phyloP scores from a whole-genome alignment of 2,797 vertebrate genomes.

The Enteromius afrohamiltoni region DNA sequence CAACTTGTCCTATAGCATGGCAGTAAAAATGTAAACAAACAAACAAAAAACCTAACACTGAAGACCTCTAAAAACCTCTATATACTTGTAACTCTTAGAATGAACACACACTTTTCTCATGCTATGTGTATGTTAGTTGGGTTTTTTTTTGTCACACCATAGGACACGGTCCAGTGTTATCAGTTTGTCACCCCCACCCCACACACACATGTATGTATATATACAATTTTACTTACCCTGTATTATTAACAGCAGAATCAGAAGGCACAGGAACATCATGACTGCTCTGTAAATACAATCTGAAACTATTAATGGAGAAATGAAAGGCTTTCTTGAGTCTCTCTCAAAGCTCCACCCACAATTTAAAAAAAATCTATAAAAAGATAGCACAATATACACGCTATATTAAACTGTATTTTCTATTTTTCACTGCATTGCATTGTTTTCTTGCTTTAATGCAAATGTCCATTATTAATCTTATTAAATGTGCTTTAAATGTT shows the following conservation, averaged over 20 bases:
- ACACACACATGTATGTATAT: neutral
- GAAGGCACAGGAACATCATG: conserved; percentile 11
- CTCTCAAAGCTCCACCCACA: conserved; percentile 8
- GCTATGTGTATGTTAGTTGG: no score
- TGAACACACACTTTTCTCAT: no score
- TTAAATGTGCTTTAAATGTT: no score
- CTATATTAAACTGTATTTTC: neutral
- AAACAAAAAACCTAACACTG: no score
- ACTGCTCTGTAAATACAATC: neutral
- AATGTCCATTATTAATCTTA: neutral
- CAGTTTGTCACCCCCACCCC: no score
- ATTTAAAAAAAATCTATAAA: neutral
- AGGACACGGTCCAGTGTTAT: no score
- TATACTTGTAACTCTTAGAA: no score
- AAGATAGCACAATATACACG: neutral
- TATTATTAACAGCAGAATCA: conserved; percentile 4
- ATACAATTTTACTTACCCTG: neutral
- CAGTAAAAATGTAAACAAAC: no score
- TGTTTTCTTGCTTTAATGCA: neutral
- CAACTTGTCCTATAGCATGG: no score
- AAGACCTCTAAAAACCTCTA: no score
- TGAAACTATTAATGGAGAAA: neutral
- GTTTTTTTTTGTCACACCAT: no score
- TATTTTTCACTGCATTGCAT: neutral
- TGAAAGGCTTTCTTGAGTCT: neutral